These are phyloP conservation scores for Rousettus leschenaultii DNA, from an alignment of 2,113 vertebrate genomes.

Conservation along the genomic window DNA sequence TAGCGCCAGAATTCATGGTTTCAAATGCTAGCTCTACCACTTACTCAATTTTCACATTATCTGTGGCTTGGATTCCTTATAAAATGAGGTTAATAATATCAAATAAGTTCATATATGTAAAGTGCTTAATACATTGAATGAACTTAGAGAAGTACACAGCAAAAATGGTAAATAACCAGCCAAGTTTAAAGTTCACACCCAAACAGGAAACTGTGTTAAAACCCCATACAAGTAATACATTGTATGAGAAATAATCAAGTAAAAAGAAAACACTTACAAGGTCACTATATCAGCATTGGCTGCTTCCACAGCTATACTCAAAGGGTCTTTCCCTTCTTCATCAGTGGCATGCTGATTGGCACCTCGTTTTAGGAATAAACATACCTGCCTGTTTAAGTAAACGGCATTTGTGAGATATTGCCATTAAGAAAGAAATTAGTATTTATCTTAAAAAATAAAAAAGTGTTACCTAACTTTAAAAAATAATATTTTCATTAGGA, in stretches of 20 bases:
- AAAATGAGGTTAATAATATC: background rate
- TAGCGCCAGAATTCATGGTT: background rate
- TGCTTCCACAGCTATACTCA: slow-evolving; percentile 94
- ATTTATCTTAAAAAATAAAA: slow-evolving; percentile 37
- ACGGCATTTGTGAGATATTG: slow-evolving; percentile 36
- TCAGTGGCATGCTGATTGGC: slow-evolving; percentile 97
- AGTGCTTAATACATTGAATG: background rate
- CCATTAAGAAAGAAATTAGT: background rate
- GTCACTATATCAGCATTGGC: slow-evolving; percentile 99
- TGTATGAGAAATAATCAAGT: background rate
- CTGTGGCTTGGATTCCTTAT: background rate
- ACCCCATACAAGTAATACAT: background rate
- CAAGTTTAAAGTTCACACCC: background rate
- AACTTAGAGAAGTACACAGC: background rate
- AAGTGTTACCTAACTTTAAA: slow-evolving; percentile 8
- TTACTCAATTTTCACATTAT: background rate
- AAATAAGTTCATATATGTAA: background rate
- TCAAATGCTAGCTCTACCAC: background rate
- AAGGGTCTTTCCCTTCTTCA: slow-evolving; percentile 93
- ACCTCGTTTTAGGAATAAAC: slow-evolving; percentile 97
- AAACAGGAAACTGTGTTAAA: background rate
- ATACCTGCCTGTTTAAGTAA: slow-evolving; percentile 90
- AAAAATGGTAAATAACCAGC: background rate
- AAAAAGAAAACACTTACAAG: slow-evolving; percentile 85
- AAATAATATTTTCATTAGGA: slow-evolving; percentile 28